Evolutionary conservation across 2,113 vertebrate species (phyloP).

Genomic region (Engystomops pustulosus): DNA sequence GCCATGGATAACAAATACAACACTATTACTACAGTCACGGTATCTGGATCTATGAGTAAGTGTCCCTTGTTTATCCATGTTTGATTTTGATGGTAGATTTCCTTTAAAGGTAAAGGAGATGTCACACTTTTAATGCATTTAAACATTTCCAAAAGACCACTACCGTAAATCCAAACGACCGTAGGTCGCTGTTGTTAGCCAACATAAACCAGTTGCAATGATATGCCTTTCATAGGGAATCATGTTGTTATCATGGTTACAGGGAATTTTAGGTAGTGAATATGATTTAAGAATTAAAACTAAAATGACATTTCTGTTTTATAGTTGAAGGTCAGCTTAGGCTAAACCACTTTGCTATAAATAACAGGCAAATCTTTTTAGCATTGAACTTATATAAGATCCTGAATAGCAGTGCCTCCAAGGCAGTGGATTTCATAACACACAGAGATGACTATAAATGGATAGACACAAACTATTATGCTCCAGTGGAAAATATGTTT

Average conservation of each 20-base stretch:
- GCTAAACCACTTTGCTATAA: too few species aligned
- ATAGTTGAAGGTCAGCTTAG: too few species aligned
- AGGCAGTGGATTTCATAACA: not conserved
- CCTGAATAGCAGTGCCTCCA: not conserved
- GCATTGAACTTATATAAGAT: not conserved
- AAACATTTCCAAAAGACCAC: too few species aligned
- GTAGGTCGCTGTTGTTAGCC: not conserved
- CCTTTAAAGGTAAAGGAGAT: too few species aligned
- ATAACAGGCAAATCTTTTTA: not conserved
- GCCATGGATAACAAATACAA: too few species aligned
- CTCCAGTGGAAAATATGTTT: slow-evolving; percentile 61
- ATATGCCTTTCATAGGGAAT: not conserved
- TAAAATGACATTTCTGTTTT: not conserved
- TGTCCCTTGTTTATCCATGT: too few species aligned
- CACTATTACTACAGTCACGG: too few species aligned
- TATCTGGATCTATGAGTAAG: too few species aligned
- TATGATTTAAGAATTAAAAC: not conserved
- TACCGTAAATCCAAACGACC: too few species aligned
- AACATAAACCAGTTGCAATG: not conserved
- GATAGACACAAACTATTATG: not conserved
- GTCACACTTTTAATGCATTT: too few species aligned
- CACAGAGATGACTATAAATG: not conserved
- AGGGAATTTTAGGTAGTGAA: not conserved
- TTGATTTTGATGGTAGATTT: too few species aligned
- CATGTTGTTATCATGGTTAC: too few species aligned